A percentile compares a stretch with the other conserved stretches of the same genome.
These are phyloP conservation scores for Phortica magna DNA, from an alignment of 2,888 invertebrate genomes.

Conservation along the genomic window DNA sequence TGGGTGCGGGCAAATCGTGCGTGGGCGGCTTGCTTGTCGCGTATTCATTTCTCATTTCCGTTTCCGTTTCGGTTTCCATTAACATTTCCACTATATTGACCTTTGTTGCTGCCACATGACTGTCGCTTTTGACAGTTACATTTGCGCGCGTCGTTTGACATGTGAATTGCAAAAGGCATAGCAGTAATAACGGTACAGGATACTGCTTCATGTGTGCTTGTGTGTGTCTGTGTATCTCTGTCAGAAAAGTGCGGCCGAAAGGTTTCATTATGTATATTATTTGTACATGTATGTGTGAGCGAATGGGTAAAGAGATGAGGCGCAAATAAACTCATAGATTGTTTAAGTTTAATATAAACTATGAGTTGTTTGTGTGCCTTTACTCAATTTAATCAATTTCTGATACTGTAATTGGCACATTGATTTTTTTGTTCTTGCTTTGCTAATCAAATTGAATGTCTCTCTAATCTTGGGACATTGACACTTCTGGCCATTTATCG, in stretches of 20 bases:
- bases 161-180: background rate
- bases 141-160: background rate
- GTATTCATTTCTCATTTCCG: background rate
- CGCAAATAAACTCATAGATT: no score
- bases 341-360: no score
- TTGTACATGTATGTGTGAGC: no score
- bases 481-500: background rate
- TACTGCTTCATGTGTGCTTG: slow-evolving; percentile 11
- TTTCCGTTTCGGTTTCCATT: background rate
- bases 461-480: background rate
- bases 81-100: background rate
- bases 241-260: background rate
- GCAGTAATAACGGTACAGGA: background rate
- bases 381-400: background rate
- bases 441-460: background rate
- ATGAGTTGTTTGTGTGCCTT: background rate
- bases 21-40: slow-evolving; percentile 52
- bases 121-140: background rate
- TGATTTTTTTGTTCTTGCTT: background rate
- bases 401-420: background rate
- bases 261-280: background rate
- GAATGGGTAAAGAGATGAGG: no score
- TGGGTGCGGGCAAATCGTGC: slow-evolving; percentile 65
- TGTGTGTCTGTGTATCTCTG: background rate
- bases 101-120: background rate